phyloP scores from a whole-genome alignment of 2,888 invertebrate genomes.

The Agrotis ipsilon region DNA sequence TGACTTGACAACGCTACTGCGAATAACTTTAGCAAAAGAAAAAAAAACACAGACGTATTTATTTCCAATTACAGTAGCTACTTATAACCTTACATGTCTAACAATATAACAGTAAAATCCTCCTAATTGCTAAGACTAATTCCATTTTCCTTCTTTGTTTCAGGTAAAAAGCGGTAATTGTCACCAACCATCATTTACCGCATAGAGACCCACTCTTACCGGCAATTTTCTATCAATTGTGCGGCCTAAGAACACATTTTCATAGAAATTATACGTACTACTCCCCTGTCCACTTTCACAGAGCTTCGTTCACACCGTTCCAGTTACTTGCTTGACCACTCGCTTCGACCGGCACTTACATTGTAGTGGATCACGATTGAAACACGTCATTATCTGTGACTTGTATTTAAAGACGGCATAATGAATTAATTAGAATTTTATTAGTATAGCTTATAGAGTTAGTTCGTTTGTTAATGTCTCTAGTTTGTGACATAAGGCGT shows the following conservation, averaged over 20 bases:
- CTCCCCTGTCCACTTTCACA: constrained; percentile 76
- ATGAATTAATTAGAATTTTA: constrained; percentile 66
- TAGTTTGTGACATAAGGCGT: constrained; percentile 41
- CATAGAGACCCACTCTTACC: constrained; percentile 16
- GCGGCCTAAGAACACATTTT: constrained; percentile 72
- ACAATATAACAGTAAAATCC: constrained; percentile 5
- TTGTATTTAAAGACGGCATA: constrained; percentile 58
- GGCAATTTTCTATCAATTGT: constrained; percentile 79
- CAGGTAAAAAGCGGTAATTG: constrained; percentile 54
- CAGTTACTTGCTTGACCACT: constrained; percentile 69
- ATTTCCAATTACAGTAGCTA: not conserved
- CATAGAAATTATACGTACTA: constrained; percentile 76
- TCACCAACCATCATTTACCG: constrained; percentile 6
- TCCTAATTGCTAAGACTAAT: constrained; percentile 32
- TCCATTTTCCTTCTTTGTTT: constrained; percentile 47
- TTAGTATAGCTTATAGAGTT: constrained; percentile 46
- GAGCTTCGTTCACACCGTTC: constrained; percentile 68
- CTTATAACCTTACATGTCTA: not conserved
- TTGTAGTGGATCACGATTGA: constrained; percentile 56
- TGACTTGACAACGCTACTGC: constrained; percentile 30
- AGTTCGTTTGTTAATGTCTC: constrained; percentile 47
- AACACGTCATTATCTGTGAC: constrained; percentile 56
- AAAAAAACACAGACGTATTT: not conserved
- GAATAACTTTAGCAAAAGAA: not conserved
- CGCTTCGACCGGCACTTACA: constrained; percentile 54